A percentile compares a stretch with the other conserved stretches of the same genome.
Conservation (phyloP, 1,140 invertebrate genomes). For the Chironomus striatipennis region DNA sequence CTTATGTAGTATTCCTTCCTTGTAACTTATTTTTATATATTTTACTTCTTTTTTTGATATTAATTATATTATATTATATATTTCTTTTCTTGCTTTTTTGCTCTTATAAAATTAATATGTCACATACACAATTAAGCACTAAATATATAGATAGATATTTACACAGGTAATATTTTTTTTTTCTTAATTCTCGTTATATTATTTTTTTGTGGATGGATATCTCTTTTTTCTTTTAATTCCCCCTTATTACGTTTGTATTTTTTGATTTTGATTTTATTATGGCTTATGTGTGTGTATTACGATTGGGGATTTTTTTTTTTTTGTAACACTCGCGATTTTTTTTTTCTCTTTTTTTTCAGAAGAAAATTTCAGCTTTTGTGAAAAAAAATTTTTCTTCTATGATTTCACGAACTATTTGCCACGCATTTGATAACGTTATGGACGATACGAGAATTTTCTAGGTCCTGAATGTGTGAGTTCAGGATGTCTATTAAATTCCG, state of each 20-base stretch:
- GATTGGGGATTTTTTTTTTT: conserved; percentile 22
- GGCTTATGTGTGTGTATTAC: neutral
- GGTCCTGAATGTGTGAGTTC: neutral
- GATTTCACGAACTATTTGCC: neutral
- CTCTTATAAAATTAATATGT: conserved; percentile 24
- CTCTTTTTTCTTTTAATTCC: conserved; percentile 11
- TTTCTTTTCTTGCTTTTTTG: conserved; percentile 21
- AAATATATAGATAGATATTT: conserved; percentile 21
- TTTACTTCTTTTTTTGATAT: conserved; percentile 20
- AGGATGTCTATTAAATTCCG: neutral
- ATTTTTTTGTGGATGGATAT: conserved; percentile 27
- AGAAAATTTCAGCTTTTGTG: conserved; percentile 6
- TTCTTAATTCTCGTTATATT: conserved; percentile 27
- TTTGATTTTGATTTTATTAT: neutral
- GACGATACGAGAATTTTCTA: neutral
- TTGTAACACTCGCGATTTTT: conserved; percentile 19
- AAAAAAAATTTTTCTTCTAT: conserved; percentile 10
- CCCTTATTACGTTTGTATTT: neutral
- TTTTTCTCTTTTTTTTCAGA: neutral
- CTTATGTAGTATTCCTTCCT: conserved; percentile 4
- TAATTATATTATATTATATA: conserved; percentile 1
- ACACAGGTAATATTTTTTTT: conserved; percentile 20
- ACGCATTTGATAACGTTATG: conserved; percentile 18
- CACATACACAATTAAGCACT: conserved; percentile 20
- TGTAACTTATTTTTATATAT: neutral